A percentile compares a stretch with the other conserved stretches of the same genome.
Conservation (phyloP, 2,888 invertebrate species). For the Polietes domitor region DNA sequence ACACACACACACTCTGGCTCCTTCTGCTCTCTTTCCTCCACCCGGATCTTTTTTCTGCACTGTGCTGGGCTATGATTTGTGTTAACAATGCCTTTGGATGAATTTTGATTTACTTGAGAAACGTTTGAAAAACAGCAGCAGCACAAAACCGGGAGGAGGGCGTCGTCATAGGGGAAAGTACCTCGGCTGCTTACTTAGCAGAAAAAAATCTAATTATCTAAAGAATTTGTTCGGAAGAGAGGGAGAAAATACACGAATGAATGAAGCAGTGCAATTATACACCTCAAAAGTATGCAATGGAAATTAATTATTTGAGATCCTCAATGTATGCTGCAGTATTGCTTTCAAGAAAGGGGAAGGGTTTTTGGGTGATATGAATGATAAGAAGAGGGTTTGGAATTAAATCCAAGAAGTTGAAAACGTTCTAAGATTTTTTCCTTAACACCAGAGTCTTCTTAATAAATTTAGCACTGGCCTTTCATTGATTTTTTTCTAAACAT, state of each 20-base stretch:
- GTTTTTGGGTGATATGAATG: no score
- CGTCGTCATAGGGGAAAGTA: not conserved
- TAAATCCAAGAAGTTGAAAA: no score
- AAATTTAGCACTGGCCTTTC: no score
- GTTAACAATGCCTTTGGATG: constrained; percentile 58
- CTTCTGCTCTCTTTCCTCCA: not conserved
- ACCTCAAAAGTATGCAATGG: constrained; percentile 57
- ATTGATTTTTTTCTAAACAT: no score
- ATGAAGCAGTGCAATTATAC: constrained; percentile 1
- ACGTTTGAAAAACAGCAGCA: constrained; percentile 21
- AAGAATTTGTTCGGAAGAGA: constrained; percentile 7
- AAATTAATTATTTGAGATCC: constrained; percentile 30
- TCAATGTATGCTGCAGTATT: not conserved
- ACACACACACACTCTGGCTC: constrained; percentile 19
- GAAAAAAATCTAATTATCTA: constrained; percentile 34
- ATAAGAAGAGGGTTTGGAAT: no score
- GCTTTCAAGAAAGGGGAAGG: no score
- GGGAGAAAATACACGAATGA: not conserved
- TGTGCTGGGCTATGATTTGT: constrained; percentile 49
- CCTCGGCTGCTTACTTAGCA: constrained; percentile 15
- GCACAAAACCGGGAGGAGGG: not conserved
- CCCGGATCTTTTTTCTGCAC: not conserved
- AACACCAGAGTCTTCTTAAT: no score
- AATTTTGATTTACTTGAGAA: constrained; percentile 55
- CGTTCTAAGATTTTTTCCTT: no score